A percentile compares a stretch with the other conserved stretches of the same genome.
phyloP scores from a whole-genome alignment of 2,113 vertebrate species.

The Tiliqua scincoides region DNA sequence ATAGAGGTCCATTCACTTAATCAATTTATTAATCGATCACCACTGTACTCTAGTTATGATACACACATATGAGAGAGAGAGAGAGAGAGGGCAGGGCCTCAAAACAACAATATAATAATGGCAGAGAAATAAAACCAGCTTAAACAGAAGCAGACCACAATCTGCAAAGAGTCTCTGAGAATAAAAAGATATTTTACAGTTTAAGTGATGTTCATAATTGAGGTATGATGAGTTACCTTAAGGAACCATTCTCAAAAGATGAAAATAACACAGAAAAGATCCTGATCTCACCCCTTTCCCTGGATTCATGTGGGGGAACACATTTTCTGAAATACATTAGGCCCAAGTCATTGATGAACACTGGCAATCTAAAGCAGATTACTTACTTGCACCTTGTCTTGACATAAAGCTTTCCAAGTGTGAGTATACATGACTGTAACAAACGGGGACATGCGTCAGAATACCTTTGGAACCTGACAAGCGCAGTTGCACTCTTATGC shows the following conservation, averaged over 20 bases:
- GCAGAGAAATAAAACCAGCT: neutral
- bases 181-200: neutral
- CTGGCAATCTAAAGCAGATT: neutral
- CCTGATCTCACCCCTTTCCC: neutral
- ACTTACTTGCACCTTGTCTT: too few species aligned
- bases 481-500: neutral
- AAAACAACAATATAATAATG: neutral
- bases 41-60: neutral
- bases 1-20: too few species aligned
- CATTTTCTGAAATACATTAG: neutral
- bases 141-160: neutral
- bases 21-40: too few species aligned
- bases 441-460: too few species aligned
- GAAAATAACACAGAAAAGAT: neutral
- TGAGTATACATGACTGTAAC: too few species aligned
- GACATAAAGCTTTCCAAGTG: too few species aligned
- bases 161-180: neutral
- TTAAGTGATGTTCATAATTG: neutral
- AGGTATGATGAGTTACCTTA: neutral
- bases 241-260: neutral
- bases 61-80: neutral
- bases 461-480: neutral
- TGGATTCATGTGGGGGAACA: neutral
- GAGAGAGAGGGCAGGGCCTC: too few species aligned
- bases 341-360: neutral